A percentile compares a stretch with the other conserved stretches of the same genome.
Conservation (phyloP, 2,888 invertebrate species). For the Synergus itoensis region DNA sequence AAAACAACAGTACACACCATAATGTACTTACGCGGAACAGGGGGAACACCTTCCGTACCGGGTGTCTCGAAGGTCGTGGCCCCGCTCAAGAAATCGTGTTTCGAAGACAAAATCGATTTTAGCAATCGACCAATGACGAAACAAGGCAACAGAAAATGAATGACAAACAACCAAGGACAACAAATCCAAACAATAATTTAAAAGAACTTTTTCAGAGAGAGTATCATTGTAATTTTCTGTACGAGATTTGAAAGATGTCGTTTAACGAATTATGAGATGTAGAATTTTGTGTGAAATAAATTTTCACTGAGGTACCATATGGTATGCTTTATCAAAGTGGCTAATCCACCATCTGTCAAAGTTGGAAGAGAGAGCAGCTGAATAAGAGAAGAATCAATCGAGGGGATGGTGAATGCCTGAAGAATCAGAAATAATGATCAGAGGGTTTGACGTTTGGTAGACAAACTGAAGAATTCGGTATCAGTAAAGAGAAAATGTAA, state of each 20-base stretch:
- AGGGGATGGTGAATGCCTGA: neutral
- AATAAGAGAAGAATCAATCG: neutral
- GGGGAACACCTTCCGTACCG: conserved; percentile 67
- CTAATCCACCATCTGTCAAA: conserved; percentile 59
- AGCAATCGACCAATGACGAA: conserved; percentile 26
- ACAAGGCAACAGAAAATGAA: neutral
- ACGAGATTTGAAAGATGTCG: neutral
- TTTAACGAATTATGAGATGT: neutral
- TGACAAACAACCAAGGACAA: neutral
- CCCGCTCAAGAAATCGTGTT: conserved; percentile 30
- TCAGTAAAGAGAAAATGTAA: neutral
- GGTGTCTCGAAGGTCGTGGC: conserved; percentile 59
- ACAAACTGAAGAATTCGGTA: neutral
- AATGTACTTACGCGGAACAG: conserved; percentile 69
- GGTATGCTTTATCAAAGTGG: conserved; percentile 55
- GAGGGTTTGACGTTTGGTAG: neutral
- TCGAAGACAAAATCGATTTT: conserved; percentile 34
- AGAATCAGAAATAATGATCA: neutral
- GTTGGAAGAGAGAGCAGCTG: neutral
- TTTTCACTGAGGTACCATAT: conserved; percentile 45
- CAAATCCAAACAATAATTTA: too few species aligned
- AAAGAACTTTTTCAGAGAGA: too few species aligned
- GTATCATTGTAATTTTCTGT: too few species aligned
- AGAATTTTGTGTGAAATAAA: neutral
- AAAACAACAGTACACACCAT: conserved; percentile 75